Conservation (phyloP, 2,888 invertebrate genomes). For the Criorhina ranunculi region DNA sequence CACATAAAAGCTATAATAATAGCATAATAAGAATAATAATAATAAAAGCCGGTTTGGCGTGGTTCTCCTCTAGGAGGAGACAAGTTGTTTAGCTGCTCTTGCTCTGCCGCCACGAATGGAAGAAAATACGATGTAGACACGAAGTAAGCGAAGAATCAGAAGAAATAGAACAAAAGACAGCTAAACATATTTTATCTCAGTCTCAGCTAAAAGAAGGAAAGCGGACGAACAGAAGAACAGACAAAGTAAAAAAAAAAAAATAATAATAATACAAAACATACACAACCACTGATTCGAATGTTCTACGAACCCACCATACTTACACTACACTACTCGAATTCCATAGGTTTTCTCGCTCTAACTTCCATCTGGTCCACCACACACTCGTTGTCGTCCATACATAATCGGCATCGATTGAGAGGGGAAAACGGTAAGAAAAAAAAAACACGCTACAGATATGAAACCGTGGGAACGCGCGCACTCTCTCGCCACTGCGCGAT, state of each 20-base stretch:
- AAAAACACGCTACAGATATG: conserved; percentile 75
- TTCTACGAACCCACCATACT: conserved; percentile 66
- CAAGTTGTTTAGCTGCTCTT: conserved; percentile 37
- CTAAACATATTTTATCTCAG: conserved; percentile 70
- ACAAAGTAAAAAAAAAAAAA: conserved; percentile 49
- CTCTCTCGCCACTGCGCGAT: conserved; percentile 75
- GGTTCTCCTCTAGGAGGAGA: conserved; percentile 51
- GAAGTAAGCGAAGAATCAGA: conserved; percentile 50
- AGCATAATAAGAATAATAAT: conserved; percentile 75
- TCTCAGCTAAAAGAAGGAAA: conserved; percentile 65
- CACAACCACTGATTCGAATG: conserved; percentile 55
- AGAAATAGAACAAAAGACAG: conserved; percentile 74
- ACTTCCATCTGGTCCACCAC: conserved; percentile 62
- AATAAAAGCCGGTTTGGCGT: conserved; percentile 76
- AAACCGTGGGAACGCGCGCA: conserved; percentile 77
- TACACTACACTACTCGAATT: conserved; percentile 57
- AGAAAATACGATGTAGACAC: conserved; percentile 28
- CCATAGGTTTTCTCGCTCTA: conserved; percentile 67
- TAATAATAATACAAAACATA: conserved; percentile 33
- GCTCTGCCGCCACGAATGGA: conserved; percentile 32
- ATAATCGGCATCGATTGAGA: conserved; percentile 71
- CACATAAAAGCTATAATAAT: conserved; percentile 75
- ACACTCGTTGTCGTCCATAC: conserved; percentile 61
- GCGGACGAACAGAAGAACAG: conserved; percentile 51
- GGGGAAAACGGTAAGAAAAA: conserved; percentile 61